Percentiles rank a stretch among this genome's conserved stretches.
phyloP scores from a whole-genome alignment of 2,888 invertebrate genomes.

The Lamellibrachia satsuma region DNA sequence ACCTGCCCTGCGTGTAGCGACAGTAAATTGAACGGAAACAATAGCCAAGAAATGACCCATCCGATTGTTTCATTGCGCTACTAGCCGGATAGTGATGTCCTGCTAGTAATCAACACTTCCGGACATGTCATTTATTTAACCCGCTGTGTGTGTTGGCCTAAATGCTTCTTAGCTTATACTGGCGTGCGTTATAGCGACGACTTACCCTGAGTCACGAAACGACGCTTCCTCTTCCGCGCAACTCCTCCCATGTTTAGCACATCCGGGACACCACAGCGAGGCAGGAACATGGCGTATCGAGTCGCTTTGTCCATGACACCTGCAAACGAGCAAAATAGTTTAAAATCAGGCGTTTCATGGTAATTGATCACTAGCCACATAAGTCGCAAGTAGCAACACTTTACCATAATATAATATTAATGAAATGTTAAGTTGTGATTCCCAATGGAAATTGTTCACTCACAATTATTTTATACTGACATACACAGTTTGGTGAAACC shows the following conservation, averaged over 20 bases:
- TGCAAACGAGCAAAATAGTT: not conserved
- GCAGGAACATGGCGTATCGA: not conserved
- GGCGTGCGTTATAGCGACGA: not conserved
- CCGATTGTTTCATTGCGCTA: not conserved
- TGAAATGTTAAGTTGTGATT: not conserved
- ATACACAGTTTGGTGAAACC: not conserved
- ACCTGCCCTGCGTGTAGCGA: not conserved
- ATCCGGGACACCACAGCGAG: not conserved
- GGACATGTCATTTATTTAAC: not conserved
- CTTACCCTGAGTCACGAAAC: not conserved
- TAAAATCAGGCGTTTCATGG: not conserved
- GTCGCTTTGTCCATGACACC: not conserved
- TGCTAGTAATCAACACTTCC: not conserved
- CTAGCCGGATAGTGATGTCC: not conserved
- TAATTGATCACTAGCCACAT: not conserved
- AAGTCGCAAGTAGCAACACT: not conserved
- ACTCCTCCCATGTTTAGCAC: not conserved
- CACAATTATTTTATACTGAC: not conserved
- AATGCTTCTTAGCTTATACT: not conserved
- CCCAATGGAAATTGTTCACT: no score
- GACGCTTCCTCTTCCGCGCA: not conserved
- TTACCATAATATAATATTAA: not conserved
- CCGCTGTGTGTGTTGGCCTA: not conserved
- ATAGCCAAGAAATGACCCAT: not conserved
- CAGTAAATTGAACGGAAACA: not conserved